A percentile compares a stretch with the other conserved stretches of the same genome.
These are phyloP conservation scores for Batillaria attramentaria DNA, from an alignment of 1,140 invertebrate species.

Conservation along the genomic window DNA sequence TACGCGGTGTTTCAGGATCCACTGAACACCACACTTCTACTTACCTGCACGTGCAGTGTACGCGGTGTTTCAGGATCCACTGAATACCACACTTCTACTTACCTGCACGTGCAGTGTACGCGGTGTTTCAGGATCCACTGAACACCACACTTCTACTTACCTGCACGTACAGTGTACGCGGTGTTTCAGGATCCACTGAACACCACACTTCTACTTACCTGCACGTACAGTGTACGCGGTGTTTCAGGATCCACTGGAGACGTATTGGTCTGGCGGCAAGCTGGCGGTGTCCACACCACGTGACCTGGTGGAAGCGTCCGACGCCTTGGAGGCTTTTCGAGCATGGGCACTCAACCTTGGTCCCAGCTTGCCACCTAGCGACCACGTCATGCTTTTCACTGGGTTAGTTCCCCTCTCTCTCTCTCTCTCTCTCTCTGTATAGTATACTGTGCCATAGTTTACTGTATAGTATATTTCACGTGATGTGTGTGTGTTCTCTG, in stretches of 20 bases:
- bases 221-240: too few species aligned
- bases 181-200: slow-evolving; percentile 31
- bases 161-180: too few species aligned
- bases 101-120: too few species aligned
- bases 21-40: too few species aligned
- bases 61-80: too few species aligned
- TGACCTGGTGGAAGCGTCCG: slow-evolving; percentile 46
- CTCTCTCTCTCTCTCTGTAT: neutral
- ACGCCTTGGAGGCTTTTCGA: slow-evolving; percentile 44
- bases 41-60: too few species aligned
- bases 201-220: too few species aligned
- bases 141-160: too few species aligned
- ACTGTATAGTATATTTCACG: neutral
- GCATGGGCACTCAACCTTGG: slow-evolving; percentile 36
- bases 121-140: too few species aligned
- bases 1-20: too few species aligned
- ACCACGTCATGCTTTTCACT: slow-evolving; percentile 53
- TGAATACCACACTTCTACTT: too few species aligned
- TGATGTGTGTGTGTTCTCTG: neutral
- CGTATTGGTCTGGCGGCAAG: slow-evolving; percentile 34
- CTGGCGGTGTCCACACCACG: slow-evolving; percentile 3
- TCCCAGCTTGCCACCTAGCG: slow-evolving; percentile 39
- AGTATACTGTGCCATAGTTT: neutral
- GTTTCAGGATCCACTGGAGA: slow-evolving; percentile 32
- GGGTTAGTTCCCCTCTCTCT: slow-evolving; percentile 36